Conservation (phyloP, 2,888 invertebrate genomes). For the Nymphalis urticae region DNA sequence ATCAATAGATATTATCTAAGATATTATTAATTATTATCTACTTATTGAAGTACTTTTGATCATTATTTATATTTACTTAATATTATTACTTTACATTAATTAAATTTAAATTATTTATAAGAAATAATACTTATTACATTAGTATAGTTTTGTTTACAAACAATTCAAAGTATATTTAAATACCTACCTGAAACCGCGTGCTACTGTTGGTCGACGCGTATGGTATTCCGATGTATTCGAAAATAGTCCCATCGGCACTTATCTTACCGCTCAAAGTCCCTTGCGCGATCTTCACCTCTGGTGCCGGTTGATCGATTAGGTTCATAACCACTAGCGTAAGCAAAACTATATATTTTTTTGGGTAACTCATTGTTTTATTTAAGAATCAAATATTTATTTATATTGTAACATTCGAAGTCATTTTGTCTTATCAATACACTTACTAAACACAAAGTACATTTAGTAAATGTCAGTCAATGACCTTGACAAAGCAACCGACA, state of each 20-base stretch:
- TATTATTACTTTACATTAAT: too few species aligned
- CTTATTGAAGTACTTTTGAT: too few species aligned
- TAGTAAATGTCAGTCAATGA: background rate
- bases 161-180: background rate
- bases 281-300: slow-evolving; percentile 66
- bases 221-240: slow-evolving; percentile 71
- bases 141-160: background rate
- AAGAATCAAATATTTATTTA: background rate
- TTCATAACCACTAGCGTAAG: slow-evolving; percentile 67
- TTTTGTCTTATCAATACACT: background rate
- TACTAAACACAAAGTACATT: background rate
- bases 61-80: too few species aligned
- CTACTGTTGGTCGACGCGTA: slow-evolving; percentile 63
- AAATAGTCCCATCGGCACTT: slow-evolving; percentile 64
- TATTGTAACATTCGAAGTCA: too few species aligned
- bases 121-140: background rate
- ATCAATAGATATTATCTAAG: too few species aligned
- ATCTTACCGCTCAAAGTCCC: slow-evolving; percentile 67
- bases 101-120: background rate
- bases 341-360: slow-evolving; percentile 56
- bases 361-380: slow-evolving; percentile 48
- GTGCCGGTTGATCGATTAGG: slow-evolving; percentile 70
- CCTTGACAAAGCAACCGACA: background rate
- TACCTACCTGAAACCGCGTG: slow-evolving; percentile 65
- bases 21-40: too few species aligned